A percentile compares a stretch with the other conserved stretches of the same genome.
Conservation (phyloP, 2,888 invertebrate genomes). For the Eilema depressum region DNA sequence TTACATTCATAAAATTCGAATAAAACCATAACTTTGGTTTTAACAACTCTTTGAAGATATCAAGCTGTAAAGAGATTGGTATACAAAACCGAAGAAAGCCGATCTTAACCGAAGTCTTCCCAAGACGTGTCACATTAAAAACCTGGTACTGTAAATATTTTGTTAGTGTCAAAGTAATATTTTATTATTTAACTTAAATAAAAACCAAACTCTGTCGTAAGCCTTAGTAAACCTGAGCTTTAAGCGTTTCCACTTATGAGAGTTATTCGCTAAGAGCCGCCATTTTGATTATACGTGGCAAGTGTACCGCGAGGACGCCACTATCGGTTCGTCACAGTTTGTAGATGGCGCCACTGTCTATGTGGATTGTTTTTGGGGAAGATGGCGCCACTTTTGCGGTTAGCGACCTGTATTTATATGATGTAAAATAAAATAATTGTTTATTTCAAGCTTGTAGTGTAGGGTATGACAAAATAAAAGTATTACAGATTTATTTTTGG, state of each 20-base stretch:
- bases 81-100: not conserved
- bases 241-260: constrained; percentile 53
- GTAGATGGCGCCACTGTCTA: constrained; percentile 13
- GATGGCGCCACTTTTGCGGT: constrained; percentile 15
- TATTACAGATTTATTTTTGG: constrained; percentile 36
- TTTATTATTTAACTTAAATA: constrained; percentile 2
- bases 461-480: constrained; percentile 50
- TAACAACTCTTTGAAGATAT: not conserved
- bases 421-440: constrained; percentile 46
- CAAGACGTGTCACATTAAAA: not conserved
- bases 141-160: not conserved
- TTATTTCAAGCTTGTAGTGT: constrained; percentile 49
- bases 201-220: constrained; percentile 33
- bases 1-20: too few species aligned
- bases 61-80: not conserved
- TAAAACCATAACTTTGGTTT: not conserved
- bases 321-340: not conserved
- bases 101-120: not conserved
- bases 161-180: constrained; percentile 2
- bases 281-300: constrained; percentile 18
- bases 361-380: not conserved
- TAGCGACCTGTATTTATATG: constrained; percentile 39
- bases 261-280: constrained; percentile 35
- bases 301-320: constrained; percentile 9
- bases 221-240: constrained; percentile 43